phyloP scores from a whole-genome alignment of 2,888 invertebrate genomes.

The Drosophila quinaria region DNA sequence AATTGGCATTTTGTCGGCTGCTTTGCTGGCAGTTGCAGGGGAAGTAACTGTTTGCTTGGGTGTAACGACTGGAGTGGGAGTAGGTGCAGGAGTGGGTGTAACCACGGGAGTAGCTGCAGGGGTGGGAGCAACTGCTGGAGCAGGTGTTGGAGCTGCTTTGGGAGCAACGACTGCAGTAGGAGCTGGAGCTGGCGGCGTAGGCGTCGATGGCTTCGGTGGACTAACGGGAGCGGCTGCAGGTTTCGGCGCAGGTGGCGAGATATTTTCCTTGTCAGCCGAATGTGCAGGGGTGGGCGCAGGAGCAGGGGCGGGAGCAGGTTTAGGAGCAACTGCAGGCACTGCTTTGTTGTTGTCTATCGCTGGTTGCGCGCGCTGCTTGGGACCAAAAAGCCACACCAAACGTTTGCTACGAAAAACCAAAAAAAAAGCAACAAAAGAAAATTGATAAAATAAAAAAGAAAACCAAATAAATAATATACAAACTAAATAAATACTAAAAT shows the following conservation, averaged over 20 bases:
- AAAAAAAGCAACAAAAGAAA: conserved; percentile 52
- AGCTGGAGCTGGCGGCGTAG: conserved; percentile 31
- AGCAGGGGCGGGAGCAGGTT: conserved; percentile 16
- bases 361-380: conserved; percentile 76
- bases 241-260: conserved; percentile 26
- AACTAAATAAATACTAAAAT: conserved; percentile 16
- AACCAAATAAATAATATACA: conserved; percentile 12
- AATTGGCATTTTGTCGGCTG: conserved; percentile 69
- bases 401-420: conserved; percentile 83
- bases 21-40: conserved; percentile 24
- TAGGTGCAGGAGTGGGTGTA: conserved; percentile 32
- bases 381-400: conserved; percentile 85
- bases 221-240: conserved; percentile 63
- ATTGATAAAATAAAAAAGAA: conserved; percentile 51
- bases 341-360: conserved; percentile 79
- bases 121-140: conserved; percentile 29
- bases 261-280: conserved; percentile 32
- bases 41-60: conserved; percentile 33
- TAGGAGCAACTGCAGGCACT: conserved; percentile 35
- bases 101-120: conserved; percentile 36
- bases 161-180: conserved; percentile 32
- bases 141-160: no score
- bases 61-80: conserved; percentile 29
- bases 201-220: conserved; percentile 58
- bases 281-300: conserved; percentile 23